phyloP scores from a whole-genome alignment of 1,140 invertebrate genomes.

The Plodia interpunctella region DNA sequence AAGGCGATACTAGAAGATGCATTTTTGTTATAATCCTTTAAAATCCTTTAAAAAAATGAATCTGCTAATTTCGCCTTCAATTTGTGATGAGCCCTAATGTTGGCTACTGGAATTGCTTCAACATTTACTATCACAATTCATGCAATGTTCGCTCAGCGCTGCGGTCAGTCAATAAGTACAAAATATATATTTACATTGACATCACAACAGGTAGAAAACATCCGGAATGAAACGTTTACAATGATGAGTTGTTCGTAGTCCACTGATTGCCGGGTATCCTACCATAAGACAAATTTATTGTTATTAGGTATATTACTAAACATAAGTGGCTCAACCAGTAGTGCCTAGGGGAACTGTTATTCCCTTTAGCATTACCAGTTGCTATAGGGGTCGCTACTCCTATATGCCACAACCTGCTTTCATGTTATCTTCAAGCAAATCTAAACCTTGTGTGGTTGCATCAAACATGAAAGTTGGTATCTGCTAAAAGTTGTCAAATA shows the following conservation, averaged over 20 bases:
- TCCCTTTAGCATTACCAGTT: too few relatives aligned
- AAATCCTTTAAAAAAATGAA: neutral
- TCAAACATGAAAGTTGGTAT: too few relatives aligned
- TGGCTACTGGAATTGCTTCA: slow-evolving; percentile 25
- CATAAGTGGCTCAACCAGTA: too few relatives aligned
- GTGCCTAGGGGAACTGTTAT: too few relatives aligned
- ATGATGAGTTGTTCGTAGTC: neutral
- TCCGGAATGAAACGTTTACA: slow-evolving; percentile 37
- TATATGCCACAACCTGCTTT: neutral
- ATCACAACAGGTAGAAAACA: slow-evolving; percentile 42
- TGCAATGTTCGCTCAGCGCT: slow-evolving; percentile 3
- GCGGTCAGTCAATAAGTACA: slow-evolving; percentile 55
- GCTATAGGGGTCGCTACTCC: too few relatives aligned
- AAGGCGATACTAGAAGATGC: neutral
- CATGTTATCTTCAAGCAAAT: neutral
- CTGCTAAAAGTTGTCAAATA: too few relatives aligned
- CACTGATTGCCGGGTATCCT: too few relatives aligned
- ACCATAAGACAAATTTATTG: too few relatives aligned
- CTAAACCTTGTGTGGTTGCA: neutral
- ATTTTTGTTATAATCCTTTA: too few relatives aligned
- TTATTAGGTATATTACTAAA: too few relatives aligned
- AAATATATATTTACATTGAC: slow-evolving; percentile 49
- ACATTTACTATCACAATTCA: slow-evolving; percentile 16
- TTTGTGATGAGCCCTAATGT: slow-evolving; percentile 15
- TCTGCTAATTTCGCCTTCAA: neutral